Percentiles rank a stretch among this genome's conserved stretches.
phyloP scores from a whole-genome alignment of 2,888 invertebrate genomes.

The Plagiodera versicolora region DNA sequence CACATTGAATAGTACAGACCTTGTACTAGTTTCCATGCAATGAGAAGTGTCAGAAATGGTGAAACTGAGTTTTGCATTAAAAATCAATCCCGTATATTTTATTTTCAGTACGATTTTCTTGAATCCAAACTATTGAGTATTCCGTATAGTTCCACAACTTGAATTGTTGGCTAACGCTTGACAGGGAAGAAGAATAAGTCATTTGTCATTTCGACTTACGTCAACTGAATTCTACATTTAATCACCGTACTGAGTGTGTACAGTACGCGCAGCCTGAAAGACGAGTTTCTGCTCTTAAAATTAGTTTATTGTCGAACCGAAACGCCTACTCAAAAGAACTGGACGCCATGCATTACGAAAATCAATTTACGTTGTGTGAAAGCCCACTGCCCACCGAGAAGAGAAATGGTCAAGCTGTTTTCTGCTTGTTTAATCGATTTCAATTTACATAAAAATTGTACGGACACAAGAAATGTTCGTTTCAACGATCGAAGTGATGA shows the following conservation, averaged over 20 bases:
- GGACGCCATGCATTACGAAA: slow-evolving; percentile 12
- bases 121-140: no score
- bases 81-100: no score
- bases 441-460: not conserved
- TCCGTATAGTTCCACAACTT: no score
- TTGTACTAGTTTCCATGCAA: no score
- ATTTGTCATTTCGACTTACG: slow-evolving; percentile 45
- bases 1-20: no score
- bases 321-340: slow-evolving; percentile 6
- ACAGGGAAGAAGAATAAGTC: no score
- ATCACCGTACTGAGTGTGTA: slow-evolving; percentile 18
- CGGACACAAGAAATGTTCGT: not conserved
- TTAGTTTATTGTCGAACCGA: slow-evolving; percentile 6
- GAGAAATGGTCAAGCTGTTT: not conserved
- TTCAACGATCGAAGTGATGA: not conserved
- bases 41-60: no score
- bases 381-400: slow-evolving; percentile 10
- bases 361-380: slow-evolving; percentile 14
- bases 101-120: no score
- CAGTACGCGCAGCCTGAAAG: not conserved
- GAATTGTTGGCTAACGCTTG: no score
- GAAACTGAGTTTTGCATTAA: no score
- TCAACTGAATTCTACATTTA: slow-evolving; percentile 35
- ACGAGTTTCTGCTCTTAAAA: slow-evolving; percentile 9
- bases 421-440: not conserved